phyloP scores from a whole-genome alignment of 2,113 vertebrate genomes.

The Notarius quadriscutis region DNA sequence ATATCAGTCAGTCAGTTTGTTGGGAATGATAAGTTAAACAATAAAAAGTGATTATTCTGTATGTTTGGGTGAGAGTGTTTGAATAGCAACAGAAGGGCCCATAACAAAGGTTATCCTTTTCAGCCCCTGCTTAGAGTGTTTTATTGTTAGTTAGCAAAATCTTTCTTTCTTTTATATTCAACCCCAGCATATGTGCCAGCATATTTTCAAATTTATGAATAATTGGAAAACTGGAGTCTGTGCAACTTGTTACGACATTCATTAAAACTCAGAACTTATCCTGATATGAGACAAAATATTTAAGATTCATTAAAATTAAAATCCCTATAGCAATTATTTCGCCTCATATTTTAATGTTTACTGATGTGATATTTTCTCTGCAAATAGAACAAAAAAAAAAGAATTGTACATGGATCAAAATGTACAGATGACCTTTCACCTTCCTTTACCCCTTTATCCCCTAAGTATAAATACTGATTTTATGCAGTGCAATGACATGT shows the following conservation, averaged over 20 bases:
- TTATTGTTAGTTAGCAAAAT: conserved; percentile 15
- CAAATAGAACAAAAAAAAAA: neutral
- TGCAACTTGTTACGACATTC: neutral
- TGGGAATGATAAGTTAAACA: conserved; percentile 47
- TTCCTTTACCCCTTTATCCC: neutral
- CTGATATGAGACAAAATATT: neutral
- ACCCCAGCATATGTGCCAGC: too few species aligned
- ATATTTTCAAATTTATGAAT: neutral
- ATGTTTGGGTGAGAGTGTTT: conserved; percentile 37
- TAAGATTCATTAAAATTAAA: neutral
- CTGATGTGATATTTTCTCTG: neutral
- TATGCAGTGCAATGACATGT: neutral
- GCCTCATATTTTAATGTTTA: neutral
- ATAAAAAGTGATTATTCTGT: conserved; percentile 41
- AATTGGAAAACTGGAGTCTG: neutral
- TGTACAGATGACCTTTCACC: neutral
- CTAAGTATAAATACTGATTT: neutral
- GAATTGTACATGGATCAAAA: neutral
- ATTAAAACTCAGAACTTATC: neutral
- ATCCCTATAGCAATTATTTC: neutral
- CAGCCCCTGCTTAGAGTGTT: neutral
- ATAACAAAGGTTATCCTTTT: conserved; percentile 7
- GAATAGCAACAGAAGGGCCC: conserved; percentile 29
- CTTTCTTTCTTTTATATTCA: neutral
- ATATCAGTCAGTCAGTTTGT: conserved; percentile 50